Evolutionary conservation across 2,113 vertebrate genomes (phyloP).

Genomic region (Strigops habroptila): DNA sequence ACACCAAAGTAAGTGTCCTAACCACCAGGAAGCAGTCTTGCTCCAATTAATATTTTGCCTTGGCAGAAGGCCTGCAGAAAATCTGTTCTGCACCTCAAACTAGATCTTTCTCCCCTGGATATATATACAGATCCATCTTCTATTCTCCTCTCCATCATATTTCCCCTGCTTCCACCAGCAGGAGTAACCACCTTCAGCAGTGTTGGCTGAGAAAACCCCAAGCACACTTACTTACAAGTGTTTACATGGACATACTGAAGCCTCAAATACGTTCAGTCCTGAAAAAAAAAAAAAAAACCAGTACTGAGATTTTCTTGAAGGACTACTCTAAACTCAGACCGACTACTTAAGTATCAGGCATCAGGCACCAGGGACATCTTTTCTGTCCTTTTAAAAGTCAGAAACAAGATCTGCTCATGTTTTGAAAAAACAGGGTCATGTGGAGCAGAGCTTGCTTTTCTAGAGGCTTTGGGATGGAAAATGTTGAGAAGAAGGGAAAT

Average conservation of each 20-base stretch:
- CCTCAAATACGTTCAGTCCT: neutral
- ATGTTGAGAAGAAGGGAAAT: neutral
- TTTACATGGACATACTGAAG: neutral
- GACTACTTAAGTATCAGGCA: neutral
- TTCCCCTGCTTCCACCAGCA: neutral
- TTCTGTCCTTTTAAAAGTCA: neutral
- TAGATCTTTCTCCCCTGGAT: neutral
- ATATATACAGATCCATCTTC: neutral
- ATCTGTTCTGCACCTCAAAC: neutral
- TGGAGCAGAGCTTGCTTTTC: neutral
- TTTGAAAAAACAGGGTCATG: neutral
- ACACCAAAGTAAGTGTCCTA: neutral
- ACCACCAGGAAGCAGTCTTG: neutral
- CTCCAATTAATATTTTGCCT: neutral
- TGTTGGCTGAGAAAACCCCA: neutral
- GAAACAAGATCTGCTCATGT: neutral
- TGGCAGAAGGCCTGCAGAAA: neutral
- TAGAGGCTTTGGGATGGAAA: neutral
- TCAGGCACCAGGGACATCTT: neutral
- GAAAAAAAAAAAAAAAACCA: neutral
- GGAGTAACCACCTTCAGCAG: neutral
- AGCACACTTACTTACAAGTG: neutral
- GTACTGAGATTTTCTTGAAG: neutral
- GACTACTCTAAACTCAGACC: neutral
- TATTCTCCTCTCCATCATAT: neutral